phyloP scores from a whole-genome alignment of 2,888 invertebrate genomes.

The Erynnis tages region DNA sequence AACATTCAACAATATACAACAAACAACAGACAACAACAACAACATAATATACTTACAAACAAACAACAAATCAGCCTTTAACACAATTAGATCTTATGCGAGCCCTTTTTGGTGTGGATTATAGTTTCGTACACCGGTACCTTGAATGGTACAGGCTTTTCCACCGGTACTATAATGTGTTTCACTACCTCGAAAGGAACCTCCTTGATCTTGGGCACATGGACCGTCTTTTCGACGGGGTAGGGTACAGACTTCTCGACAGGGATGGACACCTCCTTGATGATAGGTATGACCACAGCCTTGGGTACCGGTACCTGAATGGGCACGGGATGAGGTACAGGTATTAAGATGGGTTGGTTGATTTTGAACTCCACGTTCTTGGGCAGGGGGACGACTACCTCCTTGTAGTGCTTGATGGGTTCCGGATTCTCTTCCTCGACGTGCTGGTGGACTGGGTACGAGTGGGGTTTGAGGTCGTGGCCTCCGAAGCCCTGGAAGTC shows the following conservation, averaged over 20 bases:
- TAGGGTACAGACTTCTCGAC: conserved; percentile 88
- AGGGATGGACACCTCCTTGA: conserved; percentile 85
- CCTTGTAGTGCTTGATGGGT: conserved; percentile 85
- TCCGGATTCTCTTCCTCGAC: conserved; percentile 86
- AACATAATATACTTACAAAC: conserved; percentile 10
- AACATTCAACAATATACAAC: conserved; percentile 15
- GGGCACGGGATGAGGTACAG: conserved; percentile 84
- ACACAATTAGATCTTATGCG: conserved; percentile 53
- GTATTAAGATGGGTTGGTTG: conserved; percentile 79
- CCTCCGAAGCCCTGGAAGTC: conserved; percentile 49
- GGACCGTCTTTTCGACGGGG: conserved; percentile 84
- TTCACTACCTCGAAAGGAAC: conserved; percentile 86
- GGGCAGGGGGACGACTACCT: conserved; percentile 83
- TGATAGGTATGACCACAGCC: conserved; percentile 85
- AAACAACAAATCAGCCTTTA: conserved; percentile 9
- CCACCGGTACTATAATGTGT: conserved; percentile 85
- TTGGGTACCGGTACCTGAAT: conserved; percentile 86
- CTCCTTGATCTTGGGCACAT: conserved; percentile 85
- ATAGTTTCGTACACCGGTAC: conserved; percentile 87
- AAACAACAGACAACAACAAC: conserved; percentile 9
- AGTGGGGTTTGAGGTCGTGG: conserved; percentile 63
- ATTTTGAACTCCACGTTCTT: conserved; percentile 83
- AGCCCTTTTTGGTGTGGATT: conserved; percentile 85
- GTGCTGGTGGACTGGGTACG: conserved; percentile 83
- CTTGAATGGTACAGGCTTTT: conserved; percentile 86